phyloP scores from a whole-genome alignment of 2,113 vertebrate species.

The Sphaerodactylus townsendi region DNA sequence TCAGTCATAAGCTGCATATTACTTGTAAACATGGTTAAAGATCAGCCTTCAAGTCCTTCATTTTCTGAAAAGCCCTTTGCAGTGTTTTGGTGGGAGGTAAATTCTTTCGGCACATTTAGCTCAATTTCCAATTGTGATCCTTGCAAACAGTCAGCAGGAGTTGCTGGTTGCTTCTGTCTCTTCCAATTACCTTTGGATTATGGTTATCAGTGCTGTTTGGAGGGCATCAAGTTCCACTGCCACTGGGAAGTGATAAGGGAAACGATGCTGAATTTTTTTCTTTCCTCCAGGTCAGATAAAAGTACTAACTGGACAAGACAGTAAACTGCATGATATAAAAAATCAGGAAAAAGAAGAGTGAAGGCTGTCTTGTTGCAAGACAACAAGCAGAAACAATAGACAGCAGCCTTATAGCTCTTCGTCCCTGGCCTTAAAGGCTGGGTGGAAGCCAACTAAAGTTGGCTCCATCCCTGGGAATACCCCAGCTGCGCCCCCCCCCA shows the following conservation, averaged over 20 bases:
- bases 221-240: not conserved
- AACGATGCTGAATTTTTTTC: not conserved
- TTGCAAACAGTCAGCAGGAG: not conserved
- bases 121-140: not conserved
- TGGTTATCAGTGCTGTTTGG: not conserved
- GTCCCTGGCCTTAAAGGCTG: too few species aligned
- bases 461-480: too few species aligned
- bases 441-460: too few species aligned
- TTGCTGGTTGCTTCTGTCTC: not conserved
- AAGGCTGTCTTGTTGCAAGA: not conserved
- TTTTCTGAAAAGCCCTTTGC: not conserved
- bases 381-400: not conserved
- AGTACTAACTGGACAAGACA: not conserved
- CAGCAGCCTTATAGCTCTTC: too few species aligned
- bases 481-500: too few species aligned
- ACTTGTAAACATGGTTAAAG: not conserved
- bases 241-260: not conserved
- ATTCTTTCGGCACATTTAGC: not conserved
- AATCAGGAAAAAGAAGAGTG: not conserved
- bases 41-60: not conserved
- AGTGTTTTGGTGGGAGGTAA: not conserved
- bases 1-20: too few species aligned
- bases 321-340: not conserved
- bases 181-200: not conserved
- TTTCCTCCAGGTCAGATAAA: not conserved